Base-by-base conservation (phyloP, 2,113 vertebrate species). In the Siniperca chuatsi region DNA sequence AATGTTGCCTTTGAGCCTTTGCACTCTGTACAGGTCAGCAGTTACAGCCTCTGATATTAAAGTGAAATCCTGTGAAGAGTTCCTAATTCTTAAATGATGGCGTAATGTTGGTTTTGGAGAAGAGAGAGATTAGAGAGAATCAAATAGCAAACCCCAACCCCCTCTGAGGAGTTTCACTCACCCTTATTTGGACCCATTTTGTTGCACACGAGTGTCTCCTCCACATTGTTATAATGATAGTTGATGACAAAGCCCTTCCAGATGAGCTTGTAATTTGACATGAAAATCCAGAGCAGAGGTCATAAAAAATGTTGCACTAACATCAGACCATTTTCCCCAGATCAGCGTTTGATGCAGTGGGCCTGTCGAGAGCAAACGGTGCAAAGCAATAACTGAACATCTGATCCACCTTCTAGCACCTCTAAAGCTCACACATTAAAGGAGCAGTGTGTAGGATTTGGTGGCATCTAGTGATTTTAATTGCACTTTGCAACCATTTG, bases 81-180 rank as follows among this genome's bases (percentile, higher is more conserved):
- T 78, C 46, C 23, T 33, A 37, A 90, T 90, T 91, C 79, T 85
- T 62, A 65, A 58, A 80, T 40, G 79, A 90, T 90, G 76, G 65
- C 78, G 91, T 89, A 90, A 91, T 94, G 82, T 85, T 87, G 8
- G 61, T 75, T 85, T 89, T 84, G 61, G 83, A 89, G 37, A 81
- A 8, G 72, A 46, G 77, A 37, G 48, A 55, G 69, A 77, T 76
- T 79, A 16, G 23, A 72, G 68, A 33, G 78, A 78, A 84, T 88
- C 77, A 71, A 42, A 68, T 80, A 87, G 52, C 33, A 75, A 33
- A 55, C 81, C 60, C 54, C 79, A 74, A 15, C 70, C 68, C 40
- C 75, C 74, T 65, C 68, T 25, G 44, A 79, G 58, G 57, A 67
- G 79, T 57, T 87, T 80, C 52, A 72, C 62, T 71, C 75, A 23